Conservation (phyloP, 2,797 vertebrate species). For the Myotis pilosus region DNA sequence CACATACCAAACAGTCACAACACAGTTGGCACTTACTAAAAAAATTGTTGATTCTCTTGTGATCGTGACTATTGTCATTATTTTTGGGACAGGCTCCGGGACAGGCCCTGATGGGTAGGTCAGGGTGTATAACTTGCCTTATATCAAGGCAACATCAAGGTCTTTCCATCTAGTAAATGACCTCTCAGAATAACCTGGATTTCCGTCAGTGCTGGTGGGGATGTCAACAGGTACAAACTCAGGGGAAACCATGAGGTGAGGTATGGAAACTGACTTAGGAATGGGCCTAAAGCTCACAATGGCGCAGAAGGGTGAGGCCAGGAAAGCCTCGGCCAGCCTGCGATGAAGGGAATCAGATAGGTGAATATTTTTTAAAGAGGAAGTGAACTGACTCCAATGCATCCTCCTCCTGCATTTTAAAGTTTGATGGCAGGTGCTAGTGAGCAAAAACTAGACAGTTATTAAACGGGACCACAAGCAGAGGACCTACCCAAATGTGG, state of each 20-base stretch:
- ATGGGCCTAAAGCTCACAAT: background rate
- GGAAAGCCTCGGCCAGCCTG: background rate
- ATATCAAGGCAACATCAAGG: background rate
- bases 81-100: background rate
- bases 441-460: background rate
- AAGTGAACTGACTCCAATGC: background rate
- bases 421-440: background rate
- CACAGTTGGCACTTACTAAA: background rate
- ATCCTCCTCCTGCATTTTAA: background rate
- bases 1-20: background rate
- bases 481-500: background rate
- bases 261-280: background rate
- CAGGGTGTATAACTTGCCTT: background rate
- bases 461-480: background rate
- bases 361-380: background rate
- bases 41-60: background rate
- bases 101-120: background rate
- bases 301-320: background rate
- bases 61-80: background rate
- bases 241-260: background rate
- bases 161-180: slow-evolving; percentile 38
- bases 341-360: background rate
- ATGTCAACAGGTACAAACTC: background rate
- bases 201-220: background rate
- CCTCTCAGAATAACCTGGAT: slow-evolving; percentile 2